Percentiles rank a stretch among this genome's conserved stretches.
Conservation (phyloP, 1,140 invertebrate species). For the Helicoverpa armigera region DNA sequence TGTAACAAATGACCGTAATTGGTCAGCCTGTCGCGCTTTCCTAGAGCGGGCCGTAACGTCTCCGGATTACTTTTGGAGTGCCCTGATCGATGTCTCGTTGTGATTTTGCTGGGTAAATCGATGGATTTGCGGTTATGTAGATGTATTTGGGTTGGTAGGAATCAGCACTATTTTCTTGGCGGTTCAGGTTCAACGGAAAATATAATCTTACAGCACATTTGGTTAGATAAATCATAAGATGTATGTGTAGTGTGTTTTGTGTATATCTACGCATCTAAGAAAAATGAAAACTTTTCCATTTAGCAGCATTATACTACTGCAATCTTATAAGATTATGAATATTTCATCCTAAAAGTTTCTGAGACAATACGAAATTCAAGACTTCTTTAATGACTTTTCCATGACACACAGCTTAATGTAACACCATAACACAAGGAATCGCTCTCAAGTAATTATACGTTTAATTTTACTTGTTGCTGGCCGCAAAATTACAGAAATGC, state of each 20-base stretch:
- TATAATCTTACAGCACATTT: too few species aligned
- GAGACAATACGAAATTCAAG: neutral
- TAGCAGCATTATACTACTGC: neutral
- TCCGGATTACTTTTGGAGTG: conserved; percentile 51
- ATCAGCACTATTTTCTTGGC: too few species aligned
- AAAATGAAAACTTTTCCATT: too few species aligned
- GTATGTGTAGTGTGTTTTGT: too few species aligned
- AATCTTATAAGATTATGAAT: neutral
- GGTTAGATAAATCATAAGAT: too few species aligned
- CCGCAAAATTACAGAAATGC: conserved; percentile 53
- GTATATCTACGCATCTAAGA: too few species aligned
- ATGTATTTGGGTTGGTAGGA: too few species aligned
- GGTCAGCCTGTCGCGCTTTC: conserved; percentile 65
- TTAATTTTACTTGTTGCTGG: conserved; percentile 61
- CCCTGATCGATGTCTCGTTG: conserved; percentile 41
- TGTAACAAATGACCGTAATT: conserved; percentile 74
- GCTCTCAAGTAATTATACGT: conserved; percentile 54
- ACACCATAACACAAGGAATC: conserved; percentile 43
- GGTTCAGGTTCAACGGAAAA: too few species aligned
- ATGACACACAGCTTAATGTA: conserved; percentile 9
- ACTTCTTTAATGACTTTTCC: conserved; percentile 25
- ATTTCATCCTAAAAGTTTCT: neutral
- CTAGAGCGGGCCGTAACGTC: conserved; percentile 45
- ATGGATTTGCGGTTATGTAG: conserved; percentile 3
- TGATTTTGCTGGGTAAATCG: conserved; percentile 45